Evolutionary conservation across 2,888 invertebrate species (phyloP), one percentile per base, ranked within the genome.

Genomic region (Clepsis dumicolana): DNA sequence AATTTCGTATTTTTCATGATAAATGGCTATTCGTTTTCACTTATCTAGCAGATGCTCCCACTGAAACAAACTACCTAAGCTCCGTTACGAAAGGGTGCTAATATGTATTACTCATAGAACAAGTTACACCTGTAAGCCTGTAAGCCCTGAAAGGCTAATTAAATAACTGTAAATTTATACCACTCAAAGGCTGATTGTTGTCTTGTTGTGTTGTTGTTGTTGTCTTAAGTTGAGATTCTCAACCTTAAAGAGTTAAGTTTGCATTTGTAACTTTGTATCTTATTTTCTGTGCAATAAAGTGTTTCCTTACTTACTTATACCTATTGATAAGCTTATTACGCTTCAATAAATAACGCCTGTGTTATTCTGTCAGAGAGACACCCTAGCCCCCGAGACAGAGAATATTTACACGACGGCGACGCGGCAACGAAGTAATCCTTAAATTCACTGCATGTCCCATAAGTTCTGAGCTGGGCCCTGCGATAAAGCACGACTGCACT

Each of bases 381-480:
- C n/a, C n/a, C 7, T 10, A 21, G 21, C 21, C 12, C 52, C 12
- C 18, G 21, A 27, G 52, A 54, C 18, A 10, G 27, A 29, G 29
- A 5, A 18, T 50, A 24, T 50, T 41, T 52, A 5, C 29, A 10
- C 38, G 38, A 38, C 32, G 35, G 38, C 38, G 24, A 38, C 38
- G 16, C 24, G 27, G 54, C 4, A 18, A 32, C 38, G 16, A 59
- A 16, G 38, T 59, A 59, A n/a, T 41, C 59, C 41, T 16, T 25
- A 25, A 41, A 41, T 41, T 25, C 38, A 41, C 25, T 38, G 25
- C 38, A 8, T 24, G 35, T 5, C 24, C 38, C 25, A 38, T n/a
- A 24, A 25, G 41, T 59, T 10, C 41, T 5, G 25, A 25, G 48
- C 70, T 65, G 29, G 38, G 18, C 38, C 27, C 29, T 38, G 18